Conservation (phyloP, 2,888 invertebrate species). For the Celastrina argiolus region DNA sequence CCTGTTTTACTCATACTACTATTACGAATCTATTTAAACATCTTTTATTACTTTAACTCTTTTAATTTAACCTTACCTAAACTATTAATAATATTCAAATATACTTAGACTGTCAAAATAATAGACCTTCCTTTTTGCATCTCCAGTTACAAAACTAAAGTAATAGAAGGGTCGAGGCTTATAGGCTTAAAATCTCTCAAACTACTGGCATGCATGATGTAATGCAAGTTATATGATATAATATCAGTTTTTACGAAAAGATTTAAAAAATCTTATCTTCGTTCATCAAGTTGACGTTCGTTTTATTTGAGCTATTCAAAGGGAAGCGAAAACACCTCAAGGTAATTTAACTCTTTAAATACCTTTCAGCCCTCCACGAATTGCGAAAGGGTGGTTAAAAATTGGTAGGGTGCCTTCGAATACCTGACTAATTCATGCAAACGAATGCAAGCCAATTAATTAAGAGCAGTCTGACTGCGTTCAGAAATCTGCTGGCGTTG, state of each 20-base stretch:
- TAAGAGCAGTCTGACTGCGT: conserved; percentile 60
- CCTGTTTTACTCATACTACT: too few relatives aligned
- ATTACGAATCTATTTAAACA: too few relatives aligned
- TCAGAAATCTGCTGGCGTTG: conserved; percentile 62
- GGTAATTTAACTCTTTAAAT: conserved; percentile 32
- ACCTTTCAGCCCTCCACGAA: conserved; percentile 35
- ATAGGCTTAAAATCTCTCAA: neutral
- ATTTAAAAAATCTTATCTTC: neutral
- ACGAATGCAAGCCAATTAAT: conserved; percentile 77
- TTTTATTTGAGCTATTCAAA: conserved; percentile 15
- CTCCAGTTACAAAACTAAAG: too few relatives aligned
- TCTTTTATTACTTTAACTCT: too few relatives aligned
- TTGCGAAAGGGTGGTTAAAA: conserved; percentile 36
- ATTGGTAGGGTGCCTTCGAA: conserved; percentile 37
- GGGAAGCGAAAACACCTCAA: conserved; percentile 27
- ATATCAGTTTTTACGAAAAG: neutral
- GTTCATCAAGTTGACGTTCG: neutral
- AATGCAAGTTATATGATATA: neutral
- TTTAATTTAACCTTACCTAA: too few relatives aligned
- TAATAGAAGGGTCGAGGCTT: too few relatives aligned
- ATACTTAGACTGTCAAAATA: too few relatives aligned
- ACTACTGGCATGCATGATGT: neutral
- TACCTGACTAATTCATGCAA: conserved; percentile 75
- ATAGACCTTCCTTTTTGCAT: too few relatives aligned
- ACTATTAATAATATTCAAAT: too few relatives aligned